Base-by-base conservation (phyloP, 2,113 vertebrate genomes). In the Sprattus sprattus region DNA sequence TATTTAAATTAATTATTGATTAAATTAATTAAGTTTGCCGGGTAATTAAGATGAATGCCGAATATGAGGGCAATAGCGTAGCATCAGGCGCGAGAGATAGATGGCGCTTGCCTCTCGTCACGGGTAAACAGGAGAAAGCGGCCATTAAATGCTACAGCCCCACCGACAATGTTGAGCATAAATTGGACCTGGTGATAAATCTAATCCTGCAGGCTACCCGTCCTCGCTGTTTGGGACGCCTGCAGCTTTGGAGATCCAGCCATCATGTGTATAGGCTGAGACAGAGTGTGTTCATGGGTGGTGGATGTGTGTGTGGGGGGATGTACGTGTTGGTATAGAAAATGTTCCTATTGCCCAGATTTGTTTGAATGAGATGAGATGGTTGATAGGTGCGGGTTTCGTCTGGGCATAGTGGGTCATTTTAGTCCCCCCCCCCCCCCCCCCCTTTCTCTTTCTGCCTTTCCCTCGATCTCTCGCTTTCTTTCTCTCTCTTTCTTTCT, bases 1-100 rank as follows among this genome's bases (percentile, higher is more conserved):
- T 93, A 92, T 92, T 94, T 93, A 88, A 93, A 93, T 94, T 89
- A 93, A 94, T 93, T 92, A 93, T 92, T 90, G 92, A 92, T 92
- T 89, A 81, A 89, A 88, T 93, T 95, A 94, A 95, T 94, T 94
- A 93, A 92, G 86, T 78, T 78, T 39, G 32, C 86, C 7, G 78
- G 85, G 92, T 94, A 93, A 95, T 95, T 93, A 94, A 93, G 90
- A 92, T 91, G 90, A 91, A 93, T 92, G 87, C 88, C 91, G 84
- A 91, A 89, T 89, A 85, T 86, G 90, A 78, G 86, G 49, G 81
- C 89, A 91, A 92, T 93, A n/a, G 28, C 2, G 60, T 11, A 16
- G 22, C 7, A n/a, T 11, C 6, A 4, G 45, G 39, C 45, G 52
- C 2, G 32, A 60, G 52, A 83, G 46, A 54, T 4, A 16, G 82